A percentile compares a stretch with the other conserved stretches of the same genome.
phyloP scores from a whole-genome alignment of 2,888 invertebrate species.

The Chloromyia formosa region DNA sequence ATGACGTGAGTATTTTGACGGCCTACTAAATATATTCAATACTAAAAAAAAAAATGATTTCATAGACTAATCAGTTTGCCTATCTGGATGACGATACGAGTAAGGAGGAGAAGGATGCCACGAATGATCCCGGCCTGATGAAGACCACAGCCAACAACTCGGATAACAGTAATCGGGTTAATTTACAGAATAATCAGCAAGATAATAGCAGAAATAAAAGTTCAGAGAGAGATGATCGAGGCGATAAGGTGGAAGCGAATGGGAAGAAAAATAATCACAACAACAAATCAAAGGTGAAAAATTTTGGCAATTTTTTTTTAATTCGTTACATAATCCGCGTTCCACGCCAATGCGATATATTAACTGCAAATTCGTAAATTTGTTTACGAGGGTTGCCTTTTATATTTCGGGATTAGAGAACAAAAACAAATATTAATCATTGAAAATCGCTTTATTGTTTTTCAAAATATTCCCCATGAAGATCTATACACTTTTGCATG shows the following conservation, averaged over 20 bases:
- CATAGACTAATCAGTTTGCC: slow-evolving; percentile 23
- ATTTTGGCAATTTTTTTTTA: too few relatives aligned
- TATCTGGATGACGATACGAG: slow-evolving; percentile 3
- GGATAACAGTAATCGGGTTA: not conserved
- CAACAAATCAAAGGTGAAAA: slow-evolving; percentile 25
- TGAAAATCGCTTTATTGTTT: too few relatives aligned
- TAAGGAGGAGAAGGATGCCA: slow-evolving; percentile 4
- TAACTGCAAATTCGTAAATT: too few relatives aligned
- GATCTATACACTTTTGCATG: too few relatives aligned
- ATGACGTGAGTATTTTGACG: slow-evolving; percentile 8
- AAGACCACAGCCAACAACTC: slow-evolving; percentile 2
- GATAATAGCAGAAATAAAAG: not conserved
- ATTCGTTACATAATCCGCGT: too few relatives aligned
- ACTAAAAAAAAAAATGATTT: too few relatives aligned
- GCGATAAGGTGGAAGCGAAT: not conserved
- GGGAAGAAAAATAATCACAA: not conserved
- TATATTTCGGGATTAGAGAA: too few relatives aligned
- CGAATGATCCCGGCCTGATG: not conserved
- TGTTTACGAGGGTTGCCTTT: too few relatives aligned
- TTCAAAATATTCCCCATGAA: too few relatives aligned
- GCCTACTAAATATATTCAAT: not conserved
- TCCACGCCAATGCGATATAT: too few relatives aligned
- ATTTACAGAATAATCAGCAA: not conserved
- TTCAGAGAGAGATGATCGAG: not conserved
- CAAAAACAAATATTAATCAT: too few relatives aligned